Percentiles rank a stretch among this genome's conserved stretches.
Conservation (phyloP, 2,113 vertebrate species). For the Scortum barcoo region DNA sequence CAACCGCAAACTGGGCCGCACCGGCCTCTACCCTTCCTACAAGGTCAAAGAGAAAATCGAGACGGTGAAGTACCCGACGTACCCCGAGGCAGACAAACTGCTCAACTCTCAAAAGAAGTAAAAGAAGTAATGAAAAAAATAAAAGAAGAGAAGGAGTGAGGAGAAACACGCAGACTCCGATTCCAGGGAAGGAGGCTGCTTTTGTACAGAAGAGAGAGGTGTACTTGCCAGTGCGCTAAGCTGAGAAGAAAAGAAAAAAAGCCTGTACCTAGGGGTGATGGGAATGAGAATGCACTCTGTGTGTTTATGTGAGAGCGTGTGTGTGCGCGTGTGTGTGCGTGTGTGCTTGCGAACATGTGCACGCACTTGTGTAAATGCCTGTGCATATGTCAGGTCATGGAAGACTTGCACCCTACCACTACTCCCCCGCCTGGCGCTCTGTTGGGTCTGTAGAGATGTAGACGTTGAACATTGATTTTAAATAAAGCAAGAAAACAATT, state of each 20-base stretch:
- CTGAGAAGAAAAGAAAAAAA: constrained; percentile 66
- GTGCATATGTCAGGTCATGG: constrained; percentile 70
- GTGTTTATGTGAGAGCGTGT: constrained; percentile 37
- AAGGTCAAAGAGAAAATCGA: constrained; percentile 99
- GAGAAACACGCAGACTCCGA: constrained; percentile 65
- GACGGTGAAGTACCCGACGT: constrained; percentile 97
- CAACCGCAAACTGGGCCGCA: constrained; percentile 96
- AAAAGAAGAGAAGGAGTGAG: constrained; percentile 41
- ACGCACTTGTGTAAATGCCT: constrained; percentile 69
- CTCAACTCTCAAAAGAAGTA: constrained; percentile 79
- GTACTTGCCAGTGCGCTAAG: constrained; percentile 54
- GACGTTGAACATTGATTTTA: constrained; percentile 75
- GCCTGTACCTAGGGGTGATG: constrained; percentile 64
- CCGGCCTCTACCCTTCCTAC: constrained; percentile 97
- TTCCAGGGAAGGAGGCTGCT: constrained; percentile 72
- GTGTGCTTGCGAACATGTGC: neutral
- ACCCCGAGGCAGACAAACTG: constrained; percentile 96
- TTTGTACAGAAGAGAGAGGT: constrained; percentile 77
- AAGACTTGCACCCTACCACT: constrained; percentile 72
- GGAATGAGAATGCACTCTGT: constrained; percentile 73
- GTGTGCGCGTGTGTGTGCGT: neutral
- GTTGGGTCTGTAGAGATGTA: constrained; percentile 72
- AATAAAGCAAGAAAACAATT: constrained; percentile 71
- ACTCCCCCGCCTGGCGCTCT: constrained; percentile 48
- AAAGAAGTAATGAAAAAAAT: constrained; percentile 42